These are phyloP conservation scores for Spinus olivaceus DNA, from an alignment of 2,797 vertebrate genomes.

Conservation along the genomic window DNA sequence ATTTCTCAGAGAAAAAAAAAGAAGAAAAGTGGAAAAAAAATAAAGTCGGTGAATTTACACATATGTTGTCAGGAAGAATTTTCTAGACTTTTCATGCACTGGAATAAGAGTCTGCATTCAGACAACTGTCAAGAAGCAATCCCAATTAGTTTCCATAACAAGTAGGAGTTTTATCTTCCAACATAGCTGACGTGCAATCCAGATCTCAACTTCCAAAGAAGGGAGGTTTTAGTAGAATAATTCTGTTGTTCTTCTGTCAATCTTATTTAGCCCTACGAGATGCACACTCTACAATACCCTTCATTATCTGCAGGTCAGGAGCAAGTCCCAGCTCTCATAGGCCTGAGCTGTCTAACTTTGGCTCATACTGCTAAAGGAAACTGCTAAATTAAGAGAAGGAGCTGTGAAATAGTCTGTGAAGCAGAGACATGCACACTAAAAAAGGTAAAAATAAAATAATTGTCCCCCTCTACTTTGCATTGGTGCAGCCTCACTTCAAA, in stretches of 20 bases:
- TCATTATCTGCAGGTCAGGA: neutral
- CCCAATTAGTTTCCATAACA: neutral
- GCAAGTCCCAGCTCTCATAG: fast-evolving
- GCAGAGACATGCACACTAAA: neutral
- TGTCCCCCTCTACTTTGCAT: neutral
- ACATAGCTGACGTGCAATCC: neutral
- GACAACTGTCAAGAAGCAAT: neutral
- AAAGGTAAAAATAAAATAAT: neutral
- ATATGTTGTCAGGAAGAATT: neutral
- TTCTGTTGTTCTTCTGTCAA: neutral
- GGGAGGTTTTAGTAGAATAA: neutral
- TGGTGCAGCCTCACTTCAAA: neutral
- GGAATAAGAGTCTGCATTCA: neutral
- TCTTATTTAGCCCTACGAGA: neutral
- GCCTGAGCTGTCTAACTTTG: neutral
- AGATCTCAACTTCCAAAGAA: neutral
- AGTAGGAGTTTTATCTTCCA: neutral
- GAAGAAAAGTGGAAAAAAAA: neutral
- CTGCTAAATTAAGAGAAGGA: neutral
- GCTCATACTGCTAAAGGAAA: neutral
- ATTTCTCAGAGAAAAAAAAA: neutral
- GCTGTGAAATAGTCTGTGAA: neutral
- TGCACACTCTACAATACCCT: fast-evolving
- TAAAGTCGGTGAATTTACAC: neutral
- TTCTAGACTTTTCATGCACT: neutral